These are phyloP conservation scores for Trichomycterus rosablanca DNA, from an alignment of 2,113 vertebrate genomes.

Conservation along the genomic window DNA sequence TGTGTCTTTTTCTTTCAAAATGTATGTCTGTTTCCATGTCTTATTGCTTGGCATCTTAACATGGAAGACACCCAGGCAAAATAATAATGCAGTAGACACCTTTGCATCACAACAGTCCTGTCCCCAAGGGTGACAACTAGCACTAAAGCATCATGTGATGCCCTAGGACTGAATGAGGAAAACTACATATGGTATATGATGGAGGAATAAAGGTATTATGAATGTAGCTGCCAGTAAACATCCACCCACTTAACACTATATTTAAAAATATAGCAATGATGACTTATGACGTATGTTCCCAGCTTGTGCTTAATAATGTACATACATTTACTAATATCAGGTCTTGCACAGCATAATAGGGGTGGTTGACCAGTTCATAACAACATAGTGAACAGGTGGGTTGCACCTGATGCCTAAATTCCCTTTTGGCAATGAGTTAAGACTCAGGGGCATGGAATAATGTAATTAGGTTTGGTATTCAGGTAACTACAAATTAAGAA, in stretches of 20 bases:
- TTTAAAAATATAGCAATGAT: too few relatives aligned
- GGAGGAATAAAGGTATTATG: not conserved
- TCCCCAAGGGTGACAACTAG: conserved; percentile 26
- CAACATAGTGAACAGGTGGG: conserved; percentile 3
- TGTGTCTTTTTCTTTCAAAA: too few relatives aligned
- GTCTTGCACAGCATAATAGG: not conserved
- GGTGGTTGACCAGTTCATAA: conserved; percentile 13
- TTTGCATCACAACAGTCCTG: conserved; percentile 12
- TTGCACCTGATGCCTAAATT: conserved; percentile 24
- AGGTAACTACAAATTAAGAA: too few relatives aligned
- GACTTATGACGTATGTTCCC: too few relatives aligned
- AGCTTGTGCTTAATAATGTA: too few relatives aligned
- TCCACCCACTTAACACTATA: too few relatives aligned
- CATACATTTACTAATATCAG: not conserved
- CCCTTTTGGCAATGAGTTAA: not conserved
- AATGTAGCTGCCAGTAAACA: not conserved
- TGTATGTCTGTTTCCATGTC: too few relatives aligned
- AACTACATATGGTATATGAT: not conserved
- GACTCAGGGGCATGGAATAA: conserved; percentile 20
- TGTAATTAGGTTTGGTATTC: conserved; percentile 16
- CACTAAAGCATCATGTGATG: not conserved
- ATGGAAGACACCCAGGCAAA: too few relatives aligned
- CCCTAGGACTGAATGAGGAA: conserved; percentile 3
- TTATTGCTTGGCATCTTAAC: too few relatives aligned
- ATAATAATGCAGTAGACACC: conserved; percentile 10